Evolutionary conservation across 2,113 vertebrate species (phyloP), one percentile per base, ranked within the genome.

Genomic region (Pseudorasbora parva): DNA sequence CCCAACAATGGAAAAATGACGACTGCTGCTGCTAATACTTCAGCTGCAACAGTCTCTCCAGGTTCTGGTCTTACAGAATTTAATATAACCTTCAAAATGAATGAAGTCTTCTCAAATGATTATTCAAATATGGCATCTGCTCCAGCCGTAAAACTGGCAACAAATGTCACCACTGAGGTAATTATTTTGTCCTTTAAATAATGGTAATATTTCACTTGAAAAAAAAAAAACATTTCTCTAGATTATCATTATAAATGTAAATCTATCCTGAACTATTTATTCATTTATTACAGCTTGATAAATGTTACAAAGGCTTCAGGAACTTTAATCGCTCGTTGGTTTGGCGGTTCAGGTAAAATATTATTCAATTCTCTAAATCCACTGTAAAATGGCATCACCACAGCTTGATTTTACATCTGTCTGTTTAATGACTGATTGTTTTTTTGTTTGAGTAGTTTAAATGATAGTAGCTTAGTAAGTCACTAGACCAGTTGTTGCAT

Each of bases 21-120:
- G 10, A 64, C 57, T 11, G 7, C n/a, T 4, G 5, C 66, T 5
- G n/a, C n/a, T n/a, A 69, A 10, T 11, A n/a, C 33, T n/a, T 49
- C 10, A 75, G 15, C 23, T 27, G 14, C 15, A 19, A 19, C 72
- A 49, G 15, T 25, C n/a, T n/a, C n/a, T n/a, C n/a, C n/a, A n/a
- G n/a, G n/a, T n/a, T n/a, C n/a, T n/a, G 0, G 0, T 8, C 4
- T 9, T 33, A 2, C 1, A 5, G 7, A 1, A 0, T 76, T 2
- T 12, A 76, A n/a, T 7, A 5, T 76, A 12, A 14, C 30, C 27
- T 76, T 56, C 25, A 76, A 56, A 30, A 21, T 76, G 14, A 6
- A 1, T 0, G 17, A 8, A 0, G 0, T 0, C 2, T 76, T 76
- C 25, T 4, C 8, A 19, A 7, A 0, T 3, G 47, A 11, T 1